Conservation (phyloP, 2,797 vertebrate species). For the Crocidura indochinensis region DNA sequence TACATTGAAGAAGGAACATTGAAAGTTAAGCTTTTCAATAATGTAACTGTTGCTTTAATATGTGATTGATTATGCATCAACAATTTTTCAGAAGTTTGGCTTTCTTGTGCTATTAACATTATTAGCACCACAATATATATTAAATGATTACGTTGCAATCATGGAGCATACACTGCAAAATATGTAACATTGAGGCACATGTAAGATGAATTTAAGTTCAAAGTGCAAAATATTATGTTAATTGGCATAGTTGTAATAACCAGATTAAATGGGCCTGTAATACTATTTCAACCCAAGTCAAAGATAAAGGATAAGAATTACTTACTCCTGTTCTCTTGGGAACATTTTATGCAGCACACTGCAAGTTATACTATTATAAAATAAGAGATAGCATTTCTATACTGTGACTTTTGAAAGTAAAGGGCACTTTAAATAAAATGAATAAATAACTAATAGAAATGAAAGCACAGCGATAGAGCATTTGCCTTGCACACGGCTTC, state of each 20-base stretch:
- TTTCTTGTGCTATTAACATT: constrained; percentile 11
- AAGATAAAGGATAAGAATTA: constrained; percentile 69
- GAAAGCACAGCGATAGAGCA: too few relatives aligned
- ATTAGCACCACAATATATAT: not conserved
- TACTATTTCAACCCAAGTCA: constrained; percentile 49
- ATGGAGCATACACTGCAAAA: not conserved
- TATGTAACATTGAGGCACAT: not conserved
- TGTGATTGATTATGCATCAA: not conserved
- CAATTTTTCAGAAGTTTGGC: not conserved
- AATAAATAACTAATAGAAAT: too few relatives aligned
- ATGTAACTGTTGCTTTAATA: constrained; percentile 41
- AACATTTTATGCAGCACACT: constrained; percentile 48
- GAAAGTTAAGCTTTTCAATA: constrained; percentile 12
- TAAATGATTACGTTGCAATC: not conserved
- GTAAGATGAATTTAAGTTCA: constrained; percentile 27
- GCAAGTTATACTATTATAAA: constrained; percentile 58
- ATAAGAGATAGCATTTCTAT: constrained; percentile 71
- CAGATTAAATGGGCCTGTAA: constrained; percentile 4
- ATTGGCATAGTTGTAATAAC: not conserved
- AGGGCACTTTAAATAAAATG: constrained; percentile 60
- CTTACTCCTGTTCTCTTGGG: constrained; percentile 5
- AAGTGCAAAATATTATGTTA: constrained; percentile 29
- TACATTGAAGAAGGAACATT: not conserved
- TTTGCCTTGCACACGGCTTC: too few relatives aligned
- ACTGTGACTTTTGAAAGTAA: constrained; percentile 73